A percentile compares a stretch with the other conserved stretches of the same genome.
phyloP scores from a whole-genome alignment of 2,888 invertebrate genomes.

The Troides helena region DNA sequence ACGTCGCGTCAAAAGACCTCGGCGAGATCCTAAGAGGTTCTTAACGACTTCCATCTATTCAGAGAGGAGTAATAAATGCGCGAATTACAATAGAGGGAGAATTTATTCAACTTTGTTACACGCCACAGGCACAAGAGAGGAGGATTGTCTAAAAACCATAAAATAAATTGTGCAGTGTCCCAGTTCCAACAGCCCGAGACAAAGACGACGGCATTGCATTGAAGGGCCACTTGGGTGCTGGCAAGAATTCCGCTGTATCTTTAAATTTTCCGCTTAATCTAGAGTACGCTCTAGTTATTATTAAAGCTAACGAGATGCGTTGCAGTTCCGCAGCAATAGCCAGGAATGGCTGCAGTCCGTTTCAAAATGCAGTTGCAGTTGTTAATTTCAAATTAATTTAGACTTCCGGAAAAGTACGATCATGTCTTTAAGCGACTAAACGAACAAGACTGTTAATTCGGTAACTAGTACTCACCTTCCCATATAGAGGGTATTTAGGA shows the following conservation, averaged over 20 bases:
- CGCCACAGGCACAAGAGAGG: conserved; percentile 18
- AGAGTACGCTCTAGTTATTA: conserved; percentile 64
- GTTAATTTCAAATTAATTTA: conserved; percentile 6
- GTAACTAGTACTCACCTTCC: too few species aligned
- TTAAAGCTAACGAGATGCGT: conserved; percentile 65
- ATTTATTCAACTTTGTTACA: conserved; percentile 25
- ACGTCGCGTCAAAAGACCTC: conserved; percentile 15
- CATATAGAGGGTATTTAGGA: too few species aligned
- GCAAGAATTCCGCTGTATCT: conserved; percentile 75
- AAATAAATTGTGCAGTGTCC: conserved; percentile 50
- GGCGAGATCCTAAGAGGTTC: conserved; percentile 20
- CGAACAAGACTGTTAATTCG: background rate
- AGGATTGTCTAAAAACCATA: conserved; percentile 48
- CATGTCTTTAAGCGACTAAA: background rate
- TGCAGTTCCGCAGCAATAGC: conserved; percentile 13
- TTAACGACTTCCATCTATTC: conserved; percentile 28
- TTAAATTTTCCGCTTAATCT: conserved; percentile 71
- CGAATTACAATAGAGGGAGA: conserved; percentile 24
- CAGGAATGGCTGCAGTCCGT: conserved; percentile 5
- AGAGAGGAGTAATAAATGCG: conserved; percentile 15
- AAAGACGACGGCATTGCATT: conserved; percentile 46
- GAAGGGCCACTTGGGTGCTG: conserved; percentile 63
- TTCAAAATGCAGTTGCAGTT: conserved; percentile 6
- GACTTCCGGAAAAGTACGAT: too few species aligned
- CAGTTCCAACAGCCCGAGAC: conserved; percentile 37